Conservation (phyloP, 1,140 invertebrate species). For the Drosophila erecta region DNA sequence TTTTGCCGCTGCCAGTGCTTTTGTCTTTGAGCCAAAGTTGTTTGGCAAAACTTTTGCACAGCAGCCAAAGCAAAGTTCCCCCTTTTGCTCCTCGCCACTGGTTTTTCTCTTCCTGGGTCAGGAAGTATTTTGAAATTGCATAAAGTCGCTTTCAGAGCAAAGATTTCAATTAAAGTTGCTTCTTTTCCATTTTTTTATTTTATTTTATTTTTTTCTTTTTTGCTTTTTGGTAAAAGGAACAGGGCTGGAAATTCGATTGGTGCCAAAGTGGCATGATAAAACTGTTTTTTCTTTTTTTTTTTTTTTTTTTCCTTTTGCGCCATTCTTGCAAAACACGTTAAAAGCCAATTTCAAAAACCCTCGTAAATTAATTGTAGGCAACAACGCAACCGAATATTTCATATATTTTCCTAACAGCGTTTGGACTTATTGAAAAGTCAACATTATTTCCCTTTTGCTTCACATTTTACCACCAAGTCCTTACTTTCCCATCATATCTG, state of each 20-base stretch:
- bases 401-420: constrained; percentile 27
- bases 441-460: constrained; percentile 24
- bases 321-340: not conserved
- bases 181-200: not conserved
- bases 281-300: too few relatives aligned
- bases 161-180: constrained; percentile 78
- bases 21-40: constrained; percentile 75
- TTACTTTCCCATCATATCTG: not conserved
- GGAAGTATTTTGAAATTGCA: constrained; percentile 75
- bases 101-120: constrained; percentile 39
- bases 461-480: not conserved
- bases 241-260: constrained; percentile 4
- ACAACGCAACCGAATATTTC: not conserved
- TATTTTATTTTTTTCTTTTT: not conserved
- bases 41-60: constrained; percentile 61
- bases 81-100: not conserved
- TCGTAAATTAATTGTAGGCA: too few relatives aligned
- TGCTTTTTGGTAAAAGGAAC: not conserved
- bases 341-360: too few relatives aligned
- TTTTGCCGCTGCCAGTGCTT: constrained; percentile 33
- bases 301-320: too few relatives aligned
- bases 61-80: constrained; percentile 28
- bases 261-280: not conserved
- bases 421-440: constrained; percentile 62
- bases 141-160: constrained; percentile 69